Evolutionary conservation across 2,797 vertebrate species (phyloP).

Genomic region (Borostomias antarcticus): DNA sequence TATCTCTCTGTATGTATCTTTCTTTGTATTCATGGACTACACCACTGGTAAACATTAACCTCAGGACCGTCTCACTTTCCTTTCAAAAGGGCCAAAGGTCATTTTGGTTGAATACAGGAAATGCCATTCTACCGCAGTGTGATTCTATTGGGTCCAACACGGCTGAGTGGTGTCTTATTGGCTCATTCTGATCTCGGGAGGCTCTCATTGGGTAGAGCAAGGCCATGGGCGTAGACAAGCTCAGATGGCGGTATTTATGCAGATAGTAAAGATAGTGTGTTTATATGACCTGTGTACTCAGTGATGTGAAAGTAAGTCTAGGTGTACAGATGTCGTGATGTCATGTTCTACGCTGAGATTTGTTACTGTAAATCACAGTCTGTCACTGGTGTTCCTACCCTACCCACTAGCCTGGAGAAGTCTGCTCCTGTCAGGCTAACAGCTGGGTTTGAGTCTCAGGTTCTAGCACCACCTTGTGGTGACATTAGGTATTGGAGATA

Average conservation of each 20-base stretch:
- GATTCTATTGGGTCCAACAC: not conserved
- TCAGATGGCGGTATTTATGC: not conserved
- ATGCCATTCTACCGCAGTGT: not conserved
- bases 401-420: no score
- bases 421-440: no score
- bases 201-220: not conserved
- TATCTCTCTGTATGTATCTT: not conserved
- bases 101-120: not conserved
- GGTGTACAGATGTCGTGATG: no score
- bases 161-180: not conserved
- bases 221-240: not conserved
- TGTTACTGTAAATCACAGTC: no score
- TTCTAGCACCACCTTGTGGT: conserved; percentile 48
- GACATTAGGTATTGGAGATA: conserved; percentile 2
- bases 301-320: no score
- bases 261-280: no score
- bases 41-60: conserved; percentile 42
- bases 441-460: conserved; percentile 2
- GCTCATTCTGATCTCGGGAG: not conserved
- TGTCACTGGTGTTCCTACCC: no score
- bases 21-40: not conserved
- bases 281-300: no score
- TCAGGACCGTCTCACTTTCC: conserved; percentile 20
- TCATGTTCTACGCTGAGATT: not conserved
- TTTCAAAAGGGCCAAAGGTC: not conserved